Base-by-base conservation (phyloP, 2,113 vertebrate genomes). In the Pelecanus crispus region DNA sequence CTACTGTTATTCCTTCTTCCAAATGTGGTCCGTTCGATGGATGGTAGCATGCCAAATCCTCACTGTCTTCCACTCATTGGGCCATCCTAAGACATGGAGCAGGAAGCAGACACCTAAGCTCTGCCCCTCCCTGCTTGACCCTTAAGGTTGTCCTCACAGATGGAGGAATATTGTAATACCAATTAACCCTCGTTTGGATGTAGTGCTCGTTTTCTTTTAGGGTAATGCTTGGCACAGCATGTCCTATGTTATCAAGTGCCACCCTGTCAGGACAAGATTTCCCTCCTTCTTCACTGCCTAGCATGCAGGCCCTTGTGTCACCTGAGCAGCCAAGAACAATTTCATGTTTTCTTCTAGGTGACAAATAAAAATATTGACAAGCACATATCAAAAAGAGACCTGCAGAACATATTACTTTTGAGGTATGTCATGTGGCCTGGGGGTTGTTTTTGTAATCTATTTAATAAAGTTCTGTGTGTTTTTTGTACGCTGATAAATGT, bases 401-500 rank as follows among this genome's bases (percentile, higher is more conserved):
- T 29, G 42, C 4, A 40, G 28, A 77, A 62, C 6, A 49, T 44
- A 49, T 4, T 4, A 8, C 13, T 92, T 86, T 44, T 83, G 75
- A 80, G 32, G 45, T 25, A 40, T 34, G 42, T 53, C 2, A 0
- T 26, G 28, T 49, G 56, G 59, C 68, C 73, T 31, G 13, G 13
- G 49, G 65, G 8, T 11, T 70, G 26, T 7, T 81, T 94, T 59
- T 75, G 22, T 26, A 89, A 89, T 52, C 42, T 59, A 14, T 52
- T 84, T 91, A 84, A 94, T 90, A 81, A 89, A 94, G n/a, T 83
- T 83, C 75, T 3, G 0, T 63, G 38, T 63, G 63, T 89, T 44
- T 92, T 92, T 59, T 63, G 42, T 47, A 52, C 24, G 38, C 68
- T 92, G 91, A 94, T 86, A 95, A 90, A 95, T 95, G 59, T 78